A percentile compares a stretch with the other conserved stretches of the same genome.
These are phyloP conservation scores for Orchesella flavescens DNA, from an alignment of 2,888 invertebrate species.

Conservation along the genomic window DNA sequence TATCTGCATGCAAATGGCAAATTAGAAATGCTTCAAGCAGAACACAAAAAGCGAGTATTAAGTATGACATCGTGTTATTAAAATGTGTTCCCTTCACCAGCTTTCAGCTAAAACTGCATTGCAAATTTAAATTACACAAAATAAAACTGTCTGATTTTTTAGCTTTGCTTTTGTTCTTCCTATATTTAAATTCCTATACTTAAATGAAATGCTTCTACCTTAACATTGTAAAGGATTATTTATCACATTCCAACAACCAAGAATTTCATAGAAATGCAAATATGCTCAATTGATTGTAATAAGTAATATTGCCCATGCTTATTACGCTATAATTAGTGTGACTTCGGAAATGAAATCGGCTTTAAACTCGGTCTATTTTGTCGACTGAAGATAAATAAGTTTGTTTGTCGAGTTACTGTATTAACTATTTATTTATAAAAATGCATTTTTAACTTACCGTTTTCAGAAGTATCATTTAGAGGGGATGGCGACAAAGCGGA, in stretches of 20 bases:
- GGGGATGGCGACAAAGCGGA: constrained; percentile 6
- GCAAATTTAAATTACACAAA: background rate
- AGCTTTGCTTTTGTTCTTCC: background rate
- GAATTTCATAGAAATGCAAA: no score
- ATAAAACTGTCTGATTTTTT: background rate
- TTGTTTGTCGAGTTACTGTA: background rate
- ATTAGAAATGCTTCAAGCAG: constrained; percentile 53
- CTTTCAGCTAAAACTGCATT: background rate
- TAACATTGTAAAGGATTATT: background rate
- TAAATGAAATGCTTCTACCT: background rate
- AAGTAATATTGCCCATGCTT: background rate
- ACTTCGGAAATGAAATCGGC: background rate
- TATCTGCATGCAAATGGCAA: background rate
- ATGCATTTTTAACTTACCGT: constrained; percentile 21
- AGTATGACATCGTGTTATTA: background rate
- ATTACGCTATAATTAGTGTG: background rate
- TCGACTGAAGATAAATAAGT: no score
- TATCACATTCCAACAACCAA: background rate
- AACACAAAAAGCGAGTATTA: background rate
- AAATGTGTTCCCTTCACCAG: constrained; percentile 22
- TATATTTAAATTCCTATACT: background rate
- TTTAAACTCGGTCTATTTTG: background rate
- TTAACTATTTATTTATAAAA: background rate
- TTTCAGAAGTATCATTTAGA: constrained; percentile 46
- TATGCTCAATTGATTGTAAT: no score